Evolutionary conservation across 2,888 invertebrate genomes (phyloP), one percentile per base, ranked within the genome.

Genomic region (Drosophila peninsularis): DNA sequence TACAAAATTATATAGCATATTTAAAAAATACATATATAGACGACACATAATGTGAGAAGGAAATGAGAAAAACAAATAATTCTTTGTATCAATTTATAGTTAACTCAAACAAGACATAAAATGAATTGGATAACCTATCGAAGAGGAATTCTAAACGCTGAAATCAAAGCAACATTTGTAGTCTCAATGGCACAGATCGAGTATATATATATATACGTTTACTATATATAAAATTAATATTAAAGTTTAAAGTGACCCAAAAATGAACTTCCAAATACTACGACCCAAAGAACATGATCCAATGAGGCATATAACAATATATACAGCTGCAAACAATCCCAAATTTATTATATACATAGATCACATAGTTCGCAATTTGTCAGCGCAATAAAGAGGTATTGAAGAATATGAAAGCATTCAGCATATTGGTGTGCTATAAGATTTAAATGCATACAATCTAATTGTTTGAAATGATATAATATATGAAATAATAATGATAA

Each of bases 401-500:
- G 34, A 13, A 6, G 34, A n/a, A 34, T 6, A 14, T 44, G 14
- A 14, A 9, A 9, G 7, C 42, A 44, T 21, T 21, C 42, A 21
- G 42, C 19, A 70, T 67, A 83, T 72, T 71, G 73, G 62, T 61
- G 56, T 36, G 67, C 77, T 52, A 65, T 72, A 67, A 75, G 73
- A 73, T 86, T 80, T 89, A 84, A 87, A 75, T 77, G 82, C 82
- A 85, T 82, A 85, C 85, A 87, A 85, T 85, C 82, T 87, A 87
- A 86, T 85, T 85, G 85, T 85, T 85, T 82, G 82, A 82, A 72
- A 84, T 78, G 80, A 80, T 82, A 79, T 71, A 67, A 78, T 78
- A 78, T 78, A 70, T 80, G 69, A 75, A 75, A 71, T 69, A 77
- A 55, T 68, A 67, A 65, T 58, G 55, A 64, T 57, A 62, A 53